Evolutionary conservation across 2,113 vertebrate genomes (phyloP), one percentile per base, ranked within the genome.

Genomic region (Bubalus kerabau): DNA sequence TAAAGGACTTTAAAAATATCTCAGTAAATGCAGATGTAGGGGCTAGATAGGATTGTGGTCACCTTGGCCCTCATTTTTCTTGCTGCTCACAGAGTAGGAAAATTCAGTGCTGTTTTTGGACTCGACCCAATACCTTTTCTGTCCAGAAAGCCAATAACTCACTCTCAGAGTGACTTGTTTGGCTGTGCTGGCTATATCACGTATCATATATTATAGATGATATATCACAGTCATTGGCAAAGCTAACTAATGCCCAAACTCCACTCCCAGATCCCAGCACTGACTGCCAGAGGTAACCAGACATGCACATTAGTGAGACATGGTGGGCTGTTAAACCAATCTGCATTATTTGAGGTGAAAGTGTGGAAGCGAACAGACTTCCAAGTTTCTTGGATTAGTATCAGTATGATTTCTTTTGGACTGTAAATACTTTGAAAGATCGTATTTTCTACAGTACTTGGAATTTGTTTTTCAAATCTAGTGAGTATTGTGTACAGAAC

Each of bases 31-130:
- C 94, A 98, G 98, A 98, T 98, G 93, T 64, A 84, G 94, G 96
- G 96, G 97, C 95, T 95, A 98, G 98, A 98, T 98, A 97, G 98
- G 97, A 98, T 97, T 98, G 97, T 98, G 98, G 98, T 98, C 97
- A 97, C 95, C 97, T 96, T 98, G 98, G 98, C 98, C 91, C 98
- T 98, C 98, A 60, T 98, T 98, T 97, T 94, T 95, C 98, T 98
- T 97, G 85, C 95, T 98, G 95, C 97, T 97, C 92, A 95, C 96
- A 98, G 89, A 97, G 82, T 95, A 98, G 98, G 98, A 98, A 98
- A 98, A 98, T 98, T 97, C 98, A 97, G 43, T 98, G 98, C 98
- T 98, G 97, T 94, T 96, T 97, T 98, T 98, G 98, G 98, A 98
- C 64, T 98, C 93, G 89, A 91, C 92, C 97, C 98, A 98, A 98